Evolutionary conservation across 2,113 vertebrate species (phyloP).

Genomic region (Labeo rohita): DNA sequence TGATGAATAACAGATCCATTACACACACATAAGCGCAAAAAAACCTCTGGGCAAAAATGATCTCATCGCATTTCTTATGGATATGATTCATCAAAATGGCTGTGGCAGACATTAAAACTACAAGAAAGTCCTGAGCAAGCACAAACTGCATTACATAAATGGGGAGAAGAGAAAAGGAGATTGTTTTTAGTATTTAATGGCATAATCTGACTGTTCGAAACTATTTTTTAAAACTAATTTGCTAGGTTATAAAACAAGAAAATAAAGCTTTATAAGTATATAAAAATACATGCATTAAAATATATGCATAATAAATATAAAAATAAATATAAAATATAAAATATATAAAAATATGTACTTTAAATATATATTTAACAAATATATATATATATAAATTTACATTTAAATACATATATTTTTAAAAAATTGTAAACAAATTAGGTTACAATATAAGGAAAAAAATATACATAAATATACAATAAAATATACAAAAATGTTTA

Average conservation of each 20-base stretch:
- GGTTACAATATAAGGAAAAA: no score
- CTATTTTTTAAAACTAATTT: not conserved
- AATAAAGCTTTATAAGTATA: no score
- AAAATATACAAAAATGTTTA: no score
- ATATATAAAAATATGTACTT: no score
- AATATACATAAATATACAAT: no score
- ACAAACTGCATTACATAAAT: not conserved
- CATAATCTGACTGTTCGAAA: not conserved
- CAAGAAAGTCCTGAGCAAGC: slow-evolving; percentile 10
- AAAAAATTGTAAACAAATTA: no score
- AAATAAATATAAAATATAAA: no score
- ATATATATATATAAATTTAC: no score
- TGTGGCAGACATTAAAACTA: slow-evolving; percentile 8
- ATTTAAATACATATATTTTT: no score
- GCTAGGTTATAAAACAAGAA: not conserved
- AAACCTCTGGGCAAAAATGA: slow-evolving; percentile 4
- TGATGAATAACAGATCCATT: slow-evolving; percentile 19
- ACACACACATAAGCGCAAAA: not conserved
- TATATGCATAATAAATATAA: no score
- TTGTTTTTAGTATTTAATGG: not conserved
- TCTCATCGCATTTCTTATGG: slow-evolving; percentile 26
- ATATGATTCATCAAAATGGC: slow-evolving; percentile 34
- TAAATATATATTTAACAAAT: no score
- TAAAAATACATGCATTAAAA: no score
- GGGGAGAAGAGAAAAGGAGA: not conserved